Base-by-base conservation (phyloP, 1,140 invertebrate species). In the Leptinotarsa defecta region DNA sequence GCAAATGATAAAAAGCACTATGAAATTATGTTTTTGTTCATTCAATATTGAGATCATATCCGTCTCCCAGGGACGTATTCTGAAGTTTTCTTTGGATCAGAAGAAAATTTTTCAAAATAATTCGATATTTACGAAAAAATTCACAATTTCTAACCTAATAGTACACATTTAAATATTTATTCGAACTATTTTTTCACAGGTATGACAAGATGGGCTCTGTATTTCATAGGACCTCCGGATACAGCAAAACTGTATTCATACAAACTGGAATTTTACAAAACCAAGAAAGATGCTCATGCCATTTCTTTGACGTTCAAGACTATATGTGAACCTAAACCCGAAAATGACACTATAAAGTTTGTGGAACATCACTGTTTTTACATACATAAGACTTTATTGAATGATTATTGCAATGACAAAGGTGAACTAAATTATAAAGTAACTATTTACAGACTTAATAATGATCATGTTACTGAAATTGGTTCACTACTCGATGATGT, bases 351-450 rank as follows among this genome's bases (percentile, higher is more conserved):
- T 24, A 13, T 22, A 2, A 68, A 68, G 43, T 68, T 68, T 19
- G 67, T n/a, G 17, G 34, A 68, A 5, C 67, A 68, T 17, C 27
- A 48, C 8, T 68, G 67, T 19, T 68, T 68, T 68, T 68, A 68
- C 43, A 68, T 68, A 4, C 67, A 68, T 48, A 68, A 43, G 43
- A 17, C 11, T 48, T 19, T 43, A 68, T 48, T 68, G 24, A 43
- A 68, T 19, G 13, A 48, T 4, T 68, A 68, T 17, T 68, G 67
- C 43, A 43, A 15, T 11, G 1, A 1, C 13, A 43, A 43, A 4
- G 67, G 67, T 13, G 67, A 68, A n/a, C 34, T 68, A 43, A 24
- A 68, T n/a, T 68, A 68, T 48, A 34, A 34, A 43, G n/a, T 68
- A 6, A 68, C 43, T 34, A 68, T 68, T 19, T 65, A 65, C 15